Evolutionary conservation across 2,888 invertebrate genomes (phyloP), one percentile per base, ranked within the genome.

Genomic region (Endotricha flammealis): DNA sequence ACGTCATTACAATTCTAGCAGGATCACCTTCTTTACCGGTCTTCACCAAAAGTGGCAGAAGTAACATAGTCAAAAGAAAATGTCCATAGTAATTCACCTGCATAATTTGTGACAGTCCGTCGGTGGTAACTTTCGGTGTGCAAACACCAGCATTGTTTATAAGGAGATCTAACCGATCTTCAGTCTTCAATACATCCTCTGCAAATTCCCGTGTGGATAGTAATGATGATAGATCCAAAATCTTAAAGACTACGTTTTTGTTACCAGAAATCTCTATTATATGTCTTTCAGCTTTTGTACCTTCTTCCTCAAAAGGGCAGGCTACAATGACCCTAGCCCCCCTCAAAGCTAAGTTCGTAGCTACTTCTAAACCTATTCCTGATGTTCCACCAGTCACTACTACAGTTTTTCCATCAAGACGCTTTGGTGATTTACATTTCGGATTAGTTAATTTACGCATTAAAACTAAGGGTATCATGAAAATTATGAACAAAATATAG

Each of bases 71-170:
- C 25, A 97, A 80, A 27, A 96, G 81, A 67, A 95, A 96, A 12
- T 94, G 95, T 0, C 96, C 96, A 68, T 93, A 93, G 57, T 95
- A 93, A 69, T 96, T 96, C 4, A 94, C 93, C 2, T 92, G 95
- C 91, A 95, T 93, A 1, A 93, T 94, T 45, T 90, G 69, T 64
- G 95, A 95, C 32, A 95, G 69, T 0, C 92, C 93, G 59, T 95
- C 95, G 57, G 90, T 90, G 22, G 92, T 92, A 42, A 87, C 82
- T 7, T 72, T 74, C 53, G 90, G 89, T 0, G 87, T 82, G 47
- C 91, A 88, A 0, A 91, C 92, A 6, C 94, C 95, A 1, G 95
- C 95, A 64, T 95, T 95, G 62, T 94, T 93, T 38, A 95, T 89
- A 4, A 95, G 73, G 1, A 94, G n/a, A 20, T 20, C 20, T 6